Evolutionary conservation across 2,113 vertebrate genomes (phyloP).

Genomic region (Zootoca vivipara): DNA sequence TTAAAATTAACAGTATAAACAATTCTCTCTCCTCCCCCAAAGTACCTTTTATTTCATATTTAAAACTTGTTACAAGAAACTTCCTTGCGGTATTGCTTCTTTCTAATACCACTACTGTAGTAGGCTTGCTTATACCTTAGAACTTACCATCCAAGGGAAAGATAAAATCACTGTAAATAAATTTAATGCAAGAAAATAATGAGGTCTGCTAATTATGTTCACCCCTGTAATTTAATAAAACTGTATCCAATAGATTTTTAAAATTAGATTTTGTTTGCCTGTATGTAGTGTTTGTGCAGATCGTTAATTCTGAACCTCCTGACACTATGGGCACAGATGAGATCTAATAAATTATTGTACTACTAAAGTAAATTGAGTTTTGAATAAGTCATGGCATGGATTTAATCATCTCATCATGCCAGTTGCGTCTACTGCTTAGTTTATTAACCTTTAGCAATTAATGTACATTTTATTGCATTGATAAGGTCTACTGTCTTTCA

Average conservation of each 20-base stretch:
- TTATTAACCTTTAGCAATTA: constrained; percentile 57
- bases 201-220: constrained; percentile 48
- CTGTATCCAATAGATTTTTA: constrained; percentile 29
- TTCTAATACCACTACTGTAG: background rate
- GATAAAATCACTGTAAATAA: constrained; percentile 42
- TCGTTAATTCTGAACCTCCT: constrained; percentile 47
- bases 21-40: background rate
- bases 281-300: constrained; percentile 13
- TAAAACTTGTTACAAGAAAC: background rate
- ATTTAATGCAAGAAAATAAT: constrained; percentile 40
- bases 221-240: constrained; percentile 52
- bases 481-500: constrained; percentile 30
- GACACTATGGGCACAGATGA: constrained; percentile 47
- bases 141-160: constrained; percentile 25
- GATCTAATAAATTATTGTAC: constrained; percentile 43
- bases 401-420: constrained; percentile 47
- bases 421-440: constrained; percentile 39
- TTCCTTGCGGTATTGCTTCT: constrained; percentile 17
- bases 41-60: constrained; percentile 13
- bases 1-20: background rate
- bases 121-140: constrained; percentile 29
- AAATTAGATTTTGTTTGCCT: constrained; percentile 24
- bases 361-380: constrained; percentile 58
- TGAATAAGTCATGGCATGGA: constrained; percentile 54
- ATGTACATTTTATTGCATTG: constrained; percentile 36